Evolutionary conservation across 1,140 invertebrate genomes (phyloP).

Genomic region (Grapholita molesta): DNA sequence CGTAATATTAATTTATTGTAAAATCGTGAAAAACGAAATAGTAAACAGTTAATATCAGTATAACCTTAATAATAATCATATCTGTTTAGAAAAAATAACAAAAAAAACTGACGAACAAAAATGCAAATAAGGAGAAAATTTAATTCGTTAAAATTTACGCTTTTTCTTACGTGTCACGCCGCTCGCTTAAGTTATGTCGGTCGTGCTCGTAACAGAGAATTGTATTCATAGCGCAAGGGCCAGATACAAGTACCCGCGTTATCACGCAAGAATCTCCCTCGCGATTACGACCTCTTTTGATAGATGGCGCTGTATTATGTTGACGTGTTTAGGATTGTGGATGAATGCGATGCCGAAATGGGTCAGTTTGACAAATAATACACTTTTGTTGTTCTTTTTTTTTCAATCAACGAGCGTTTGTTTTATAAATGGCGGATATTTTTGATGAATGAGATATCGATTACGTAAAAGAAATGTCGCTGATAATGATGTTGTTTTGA

Average conservation of each 20-base stretch:
- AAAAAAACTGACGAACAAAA: no score
- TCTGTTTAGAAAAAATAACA: no score
- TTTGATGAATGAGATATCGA: not conserved
- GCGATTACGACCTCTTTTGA: slow-evolving; percentile 9
- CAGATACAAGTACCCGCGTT: not conserved
- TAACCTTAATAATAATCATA: no score
- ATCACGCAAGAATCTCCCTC: not conserved
- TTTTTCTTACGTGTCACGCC: not conserved
- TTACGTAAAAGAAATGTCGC: not conserved
- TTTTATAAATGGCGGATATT: not conserved
- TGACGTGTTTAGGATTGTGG: slow-evolving; percentile 11
- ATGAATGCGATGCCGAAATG: not conserved
- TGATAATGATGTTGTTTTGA: not conserved
- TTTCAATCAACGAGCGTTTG: slow-evolving; percentile 3
- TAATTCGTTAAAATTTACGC: not conserved
- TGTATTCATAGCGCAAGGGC: slow-evolving; percentile 7
- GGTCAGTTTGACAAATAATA: slow-evolving; percentile 4
- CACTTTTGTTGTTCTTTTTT: not conserved
- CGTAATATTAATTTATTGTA: no score
- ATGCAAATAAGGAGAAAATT: not conserved
- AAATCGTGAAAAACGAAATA: no score
- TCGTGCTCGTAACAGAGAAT: slow-evolving; percentile 9
- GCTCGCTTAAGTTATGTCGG: not conserved
- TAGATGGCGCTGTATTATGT: slow-evolving; percentile 9
- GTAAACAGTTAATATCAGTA: no score